Conservation (phyloP, 1,140 invertebrate species). For the Polyergus mexicanus region DNA sequence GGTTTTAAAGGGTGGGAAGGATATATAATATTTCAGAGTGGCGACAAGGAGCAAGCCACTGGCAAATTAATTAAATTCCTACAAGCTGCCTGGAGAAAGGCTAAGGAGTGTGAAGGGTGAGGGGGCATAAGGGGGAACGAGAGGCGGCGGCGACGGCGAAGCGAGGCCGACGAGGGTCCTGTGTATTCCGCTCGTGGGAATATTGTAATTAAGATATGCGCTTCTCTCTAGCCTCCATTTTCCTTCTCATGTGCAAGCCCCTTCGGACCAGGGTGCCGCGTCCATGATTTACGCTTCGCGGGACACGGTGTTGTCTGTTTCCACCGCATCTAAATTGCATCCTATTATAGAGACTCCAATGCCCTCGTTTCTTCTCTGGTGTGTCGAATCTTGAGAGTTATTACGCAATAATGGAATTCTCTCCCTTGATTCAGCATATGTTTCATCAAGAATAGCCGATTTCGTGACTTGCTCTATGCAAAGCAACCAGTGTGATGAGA, state of each 20-base stretch:
- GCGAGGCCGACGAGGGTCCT: slow-evolving; percentile 71
- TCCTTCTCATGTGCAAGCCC: slow-evolving; percentile 54
- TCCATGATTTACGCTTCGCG: slow-evolving; percentile 76
- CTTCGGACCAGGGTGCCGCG: slow-evolving; percentile 10
- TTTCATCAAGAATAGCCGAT: neutral
- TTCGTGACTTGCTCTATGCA: neutral
- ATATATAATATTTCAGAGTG: slow-evolving; percentile 78
- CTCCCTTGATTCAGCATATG: neutral
- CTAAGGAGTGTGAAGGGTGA: neutral
- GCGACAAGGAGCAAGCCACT: slow-evolving; percentile 79
- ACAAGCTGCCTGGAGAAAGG: slow-evolving; percentile 74
- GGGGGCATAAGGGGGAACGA: neutral
- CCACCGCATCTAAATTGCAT: slow-evolving; percentile 76
- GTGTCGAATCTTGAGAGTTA: slow-evolving; percentile 40
- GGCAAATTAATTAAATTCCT: slow-evolving; percentile 83
- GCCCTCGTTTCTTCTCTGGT: slow-evolving; percentile 39
- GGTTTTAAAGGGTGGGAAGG: slow-evolving; percentile 76
- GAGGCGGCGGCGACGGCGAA: slow-evolving; percentile 58
- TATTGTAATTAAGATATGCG: slow-evolving; percentile 84
- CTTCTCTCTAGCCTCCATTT: slow-evolving; percentile 73
- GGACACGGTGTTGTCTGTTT: slow-evolving; percentile 75
- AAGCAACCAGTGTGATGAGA: too few species aligned
- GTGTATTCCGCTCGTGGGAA: slow-evolving; percentile 79
- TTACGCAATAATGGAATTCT: slow-evolving; percentile 38
- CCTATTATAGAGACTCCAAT: slow-evolving; percentile 63